Evolutionary conservation across 1,140 invertebrate genomes (phyloP), one percentile per base, ranked within the genome.

Genomic region (Prorops nasuta): DNA sequence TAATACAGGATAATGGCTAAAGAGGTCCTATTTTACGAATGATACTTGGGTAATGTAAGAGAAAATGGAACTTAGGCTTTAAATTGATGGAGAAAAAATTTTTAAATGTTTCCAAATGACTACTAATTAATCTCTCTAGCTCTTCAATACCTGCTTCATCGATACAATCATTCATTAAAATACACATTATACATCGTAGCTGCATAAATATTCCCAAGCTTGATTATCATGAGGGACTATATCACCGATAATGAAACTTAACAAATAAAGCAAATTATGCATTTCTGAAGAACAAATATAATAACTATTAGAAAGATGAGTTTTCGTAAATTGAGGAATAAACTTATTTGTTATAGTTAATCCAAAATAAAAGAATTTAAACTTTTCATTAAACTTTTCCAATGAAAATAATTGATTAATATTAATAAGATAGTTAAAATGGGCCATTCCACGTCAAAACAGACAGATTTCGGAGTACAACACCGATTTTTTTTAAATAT

Each of bases 51-150:
- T 49, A 45, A 36, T 54, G 52, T 1, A 32, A 21, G 8, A 54
- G 35, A 2, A 49, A 46, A 41, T 54, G 52, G 22, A 48, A 44
- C 35, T 54, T 54, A 1, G 47, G 52, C 16, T 19, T 49, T 2
- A 49, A 40, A 22, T 15, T 18, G 0, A 34, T 34, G n/a, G 32
- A 38, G 15, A 49, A 54, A 7, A 28, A 12, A 6, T 28, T 17
- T 12, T 38, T 12, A 37, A 19, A 12, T 37, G 22, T 21, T 12
- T 10, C 15, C 2, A 17, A 12, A 20, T 22, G 16, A 39, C 32
- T 2, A 8, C 6, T 28, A 14, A 38, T 42, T 7, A 17, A 10
- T 12, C 19, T 31, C 41, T 22, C 17, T 22, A 37, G 19, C 2
- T 2, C 2, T 9, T 43, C 35, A 10, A 37, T 37, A 7, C 2